Evolutionary conservation across 2,113 vertebrate genomes (phyloP), one percentile per base, ranked within the genome.

Genomic region (Amblyopsis rosae): DNA sequence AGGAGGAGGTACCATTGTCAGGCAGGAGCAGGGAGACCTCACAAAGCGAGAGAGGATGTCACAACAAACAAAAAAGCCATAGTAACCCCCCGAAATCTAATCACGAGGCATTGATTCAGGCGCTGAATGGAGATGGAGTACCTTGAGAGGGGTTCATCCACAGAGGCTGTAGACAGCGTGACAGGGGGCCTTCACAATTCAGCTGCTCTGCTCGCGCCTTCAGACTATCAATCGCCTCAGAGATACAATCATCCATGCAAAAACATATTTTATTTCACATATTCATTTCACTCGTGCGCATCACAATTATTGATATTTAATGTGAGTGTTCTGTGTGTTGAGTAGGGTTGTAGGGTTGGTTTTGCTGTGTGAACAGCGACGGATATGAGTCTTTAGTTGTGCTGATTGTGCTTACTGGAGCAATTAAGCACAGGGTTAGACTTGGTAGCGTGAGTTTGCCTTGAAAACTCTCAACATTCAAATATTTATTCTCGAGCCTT

Each of bases 31-130:
- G 88, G 86, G 92, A 95, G 94, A 95, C 94, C 94, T 94, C 95
- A 96, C 93, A 95, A 95, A 95, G 93, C 93, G 89, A 94, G 90
- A 89, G 90, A 94, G 94, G 93, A 96, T 90, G 92, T 95, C 88
- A 90, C 87, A 90, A 91, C 90, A 91, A 91, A 91, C 90, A 89
- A 89, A 91, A 89, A 86, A 86, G 88, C 77, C 78, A 85, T 82
- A 84, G 86, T 86, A 88, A 83, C 86, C 87, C 85, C 75, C 75
- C 71, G 91, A 95, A 96, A 98, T 95, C 94, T 94, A 95, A 96
- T 96, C 95, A 96, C 92, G 94, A 93, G 92, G 92, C 95, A 93
- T 94, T 94, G 94, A 95, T 95, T 95, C 94, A 93, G 91, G 91
- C 91, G 92, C 93, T 96, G 94, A 96, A 96, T 94, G 90, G 87